Conservation (phyloP, 2,888 invertebrate genomes). For the Digitonthophagus gazella region DNA sequence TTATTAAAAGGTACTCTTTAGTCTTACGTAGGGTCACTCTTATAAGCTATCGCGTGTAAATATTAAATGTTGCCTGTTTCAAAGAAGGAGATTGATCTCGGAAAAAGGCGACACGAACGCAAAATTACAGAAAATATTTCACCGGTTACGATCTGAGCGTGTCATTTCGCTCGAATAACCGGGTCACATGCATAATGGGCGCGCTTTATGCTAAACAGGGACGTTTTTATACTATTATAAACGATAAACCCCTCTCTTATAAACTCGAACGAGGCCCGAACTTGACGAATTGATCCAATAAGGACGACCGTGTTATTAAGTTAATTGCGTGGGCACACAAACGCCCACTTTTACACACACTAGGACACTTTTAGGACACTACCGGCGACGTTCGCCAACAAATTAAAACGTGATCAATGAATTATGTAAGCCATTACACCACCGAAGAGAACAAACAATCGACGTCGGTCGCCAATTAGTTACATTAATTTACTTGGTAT, state of each 20-base stretch:
- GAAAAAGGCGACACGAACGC: constrained; percentile 28
- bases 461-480: neutral
- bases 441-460: neutral
- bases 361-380: constrained; percentile 33
- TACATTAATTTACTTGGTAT: neutral
- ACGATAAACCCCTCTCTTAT: neutral
- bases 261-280: too few species aligned
- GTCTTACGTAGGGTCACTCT: too few species aligned
- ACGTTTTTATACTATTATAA: neutral
- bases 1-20: too few species aligned
- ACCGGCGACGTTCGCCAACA: constrained; percentile 27
- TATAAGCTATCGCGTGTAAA: neutral
- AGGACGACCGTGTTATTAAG: constrained; percentile 11
- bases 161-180: constrained; percentile 34
- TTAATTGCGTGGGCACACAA: neutral
- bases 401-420: constrained; percentile 37
- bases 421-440: constrained; percentile 30
- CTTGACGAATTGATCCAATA: neutral
- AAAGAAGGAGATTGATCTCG: constrained; percentile 33
- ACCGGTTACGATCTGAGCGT: constrained; percentile 33
- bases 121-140: constrained; percentile 34
- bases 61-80: neutral
- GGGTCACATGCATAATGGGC: constrained; percentile 31
- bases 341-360: constrained; percentile 21
- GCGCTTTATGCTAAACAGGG: neutral